phyloP scores from a whole-genome alignment of 2,888 invertebrate genomes.

The Nomada flava region DNA sequence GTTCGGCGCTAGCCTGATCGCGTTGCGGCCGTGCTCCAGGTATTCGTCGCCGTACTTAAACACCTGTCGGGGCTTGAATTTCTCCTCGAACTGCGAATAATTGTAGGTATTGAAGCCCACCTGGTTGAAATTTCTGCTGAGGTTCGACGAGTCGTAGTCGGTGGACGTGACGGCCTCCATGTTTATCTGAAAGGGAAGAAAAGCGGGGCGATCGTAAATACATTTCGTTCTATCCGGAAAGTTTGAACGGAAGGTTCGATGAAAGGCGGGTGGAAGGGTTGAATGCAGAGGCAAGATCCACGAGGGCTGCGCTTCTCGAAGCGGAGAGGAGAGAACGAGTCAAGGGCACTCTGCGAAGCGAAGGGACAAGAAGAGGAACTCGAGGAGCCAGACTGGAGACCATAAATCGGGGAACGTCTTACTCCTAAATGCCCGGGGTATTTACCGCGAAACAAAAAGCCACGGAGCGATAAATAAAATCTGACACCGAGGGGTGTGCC shows the following conservation, averaged over 20 bases:
- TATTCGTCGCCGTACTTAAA: constrained; percentile 78
- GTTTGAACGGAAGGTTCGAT: not conserved
- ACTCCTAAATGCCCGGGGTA: constrained; percentile 73
- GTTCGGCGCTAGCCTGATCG: constrained; percentile 68
- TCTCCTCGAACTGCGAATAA: constrained; percentile 80
- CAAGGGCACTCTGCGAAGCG: constrained; percentile 56
- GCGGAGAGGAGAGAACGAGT: constrained; percentile 38
- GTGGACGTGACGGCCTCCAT: constrained; percentile 85
- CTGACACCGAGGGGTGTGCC: constrained; percentile 69
- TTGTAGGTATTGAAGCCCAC: constrained; percentile 80
- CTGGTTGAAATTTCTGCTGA: constrained; percentile 79
- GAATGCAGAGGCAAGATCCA: not conserved
- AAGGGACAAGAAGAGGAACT: constrained; percentile 55
- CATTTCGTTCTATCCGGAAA: not conserved
- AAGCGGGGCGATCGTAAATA: not conserved
- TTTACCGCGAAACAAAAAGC: constrained; percentile 76
- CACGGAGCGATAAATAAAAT: constrained; percentile 75
- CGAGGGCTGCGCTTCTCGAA: constrained; percentile 1
- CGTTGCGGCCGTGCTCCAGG: constrained; percentile 75
- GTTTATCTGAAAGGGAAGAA: constrained; percentile 84
- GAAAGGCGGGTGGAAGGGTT: not conserved
- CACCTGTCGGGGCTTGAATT: constrained; percentile 76
- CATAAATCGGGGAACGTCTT: constrained; percentile 78
- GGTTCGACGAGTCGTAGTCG: constrained; percentile 83
- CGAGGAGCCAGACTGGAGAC: constrained; percentile 46